Conservation (phyloP, 2,113 vertebrate species). For the Panthera leo region DNA sequence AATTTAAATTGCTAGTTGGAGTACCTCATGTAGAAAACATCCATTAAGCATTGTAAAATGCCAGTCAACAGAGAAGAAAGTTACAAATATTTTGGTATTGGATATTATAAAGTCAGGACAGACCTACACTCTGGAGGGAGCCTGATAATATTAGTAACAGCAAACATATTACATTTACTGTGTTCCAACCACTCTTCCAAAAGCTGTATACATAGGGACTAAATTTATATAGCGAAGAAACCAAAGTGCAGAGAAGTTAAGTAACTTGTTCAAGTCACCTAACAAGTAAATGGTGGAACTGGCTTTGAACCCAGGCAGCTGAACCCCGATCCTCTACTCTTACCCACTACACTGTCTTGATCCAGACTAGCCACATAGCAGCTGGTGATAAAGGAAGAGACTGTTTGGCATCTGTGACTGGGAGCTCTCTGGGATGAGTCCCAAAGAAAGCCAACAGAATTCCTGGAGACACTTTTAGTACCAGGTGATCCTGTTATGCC, state of each 20-base stretch:
- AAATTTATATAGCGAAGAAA: background rate
- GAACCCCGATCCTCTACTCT: background rate
- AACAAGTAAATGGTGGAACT: background rate
- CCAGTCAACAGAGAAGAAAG: background rate
- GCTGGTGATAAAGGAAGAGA: background rate
- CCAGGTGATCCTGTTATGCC: background rate
- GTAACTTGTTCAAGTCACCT: background rate
- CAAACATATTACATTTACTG: background rate
- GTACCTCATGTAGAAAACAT: conserved; percentile 11
- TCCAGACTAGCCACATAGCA: background rate
- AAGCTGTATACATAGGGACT: background rate
- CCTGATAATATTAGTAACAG: background rate
- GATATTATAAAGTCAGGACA: conserved; percentile 19
- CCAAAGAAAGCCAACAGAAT: background rate
- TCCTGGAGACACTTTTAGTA: background rate
- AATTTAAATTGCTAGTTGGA: conserved; percentile 52
- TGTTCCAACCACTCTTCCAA: background rate
- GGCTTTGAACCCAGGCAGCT: background rate
- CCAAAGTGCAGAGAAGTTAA: background rate
- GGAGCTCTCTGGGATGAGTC: background rate
- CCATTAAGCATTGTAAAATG: conserved; percentile 7
- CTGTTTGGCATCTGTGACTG: background rate
- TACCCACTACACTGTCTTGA: background rate
- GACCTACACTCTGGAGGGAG: background rate
- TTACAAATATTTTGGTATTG: background rate